Evolutionary conservation across 2,797 vertebrate genomes (phyloP), one percentile per base, ranked within the genome.

Genomic region (Pitangus sulphuratus): DNA sequence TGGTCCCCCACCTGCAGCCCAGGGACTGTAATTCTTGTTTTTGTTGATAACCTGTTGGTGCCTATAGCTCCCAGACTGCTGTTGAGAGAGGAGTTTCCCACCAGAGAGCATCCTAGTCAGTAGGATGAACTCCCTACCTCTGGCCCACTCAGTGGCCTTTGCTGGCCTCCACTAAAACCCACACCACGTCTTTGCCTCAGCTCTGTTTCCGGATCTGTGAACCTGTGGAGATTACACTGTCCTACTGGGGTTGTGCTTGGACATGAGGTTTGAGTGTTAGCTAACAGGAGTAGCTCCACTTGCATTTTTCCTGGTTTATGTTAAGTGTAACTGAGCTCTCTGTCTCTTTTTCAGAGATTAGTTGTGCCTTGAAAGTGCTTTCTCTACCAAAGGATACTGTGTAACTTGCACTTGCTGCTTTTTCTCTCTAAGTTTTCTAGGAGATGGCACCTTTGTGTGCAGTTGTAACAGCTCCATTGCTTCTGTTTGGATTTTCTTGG

Each of bases 1-100:
- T 72, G 69, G 80, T 82, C 76, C 44, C 70, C 65, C 86, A 84
- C 81, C 95, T 96, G 93, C 88, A 39, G 85, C 88, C 86, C 33
- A 2, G 71, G 95, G 90, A 45, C 94, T 93, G 30, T 79, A 86
- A 80, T 89, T 96, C 85, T 80, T 30, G 3, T 12, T 74, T 61
- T 82, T 81, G 93, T 91, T 33, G 40, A 78, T 96, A 87, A 94
- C 69, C 86, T 69, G 65, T 74, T 8, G 1, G 71, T 87, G 83
- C 62, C 3, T 35, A 37, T 62, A 12, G 2, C 37, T 65, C 40
- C n/a, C 42, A 24, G 71, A 1, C 44, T 84, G 80, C 56, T 69
- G 35, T 20, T 26, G 50, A 28, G 50, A 44, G 33, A 44, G 33
- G 84, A 61, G 58, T 65, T 51, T 77, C 58, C 94, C 51, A 33